These are phyloP conservation scores for Probaryconus sp. DNA, from an alignment of 1,140 invertebrate genomes.

Conservation along the genomic window DNA sequence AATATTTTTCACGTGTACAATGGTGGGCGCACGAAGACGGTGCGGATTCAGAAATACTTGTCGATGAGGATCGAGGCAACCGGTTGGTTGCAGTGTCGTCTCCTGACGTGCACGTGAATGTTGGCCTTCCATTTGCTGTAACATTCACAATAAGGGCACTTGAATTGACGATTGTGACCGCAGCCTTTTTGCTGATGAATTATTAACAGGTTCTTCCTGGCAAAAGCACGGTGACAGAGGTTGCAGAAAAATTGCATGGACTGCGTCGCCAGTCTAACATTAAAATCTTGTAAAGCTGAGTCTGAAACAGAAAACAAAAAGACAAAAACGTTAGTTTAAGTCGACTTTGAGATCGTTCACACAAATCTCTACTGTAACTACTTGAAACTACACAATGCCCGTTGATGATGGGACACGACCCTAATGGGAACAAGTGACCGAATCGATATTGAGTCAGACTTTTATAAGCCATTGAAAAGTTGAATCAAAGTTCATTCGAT, in stretches of 20 bases:
- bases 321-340: slow-evolving; percentile 2
- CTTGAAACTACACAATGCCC: too few species aligned
- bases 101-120: slow-evolving; percentile 65
- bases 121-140: slow-evolving; percentile 76
- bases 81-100: slow-evolving; percentile 51
- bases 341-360: too few species aligned
- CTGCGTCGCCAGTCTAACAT: slow-evolving; percentile 19
- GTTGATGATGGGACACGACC: too few species aligned
- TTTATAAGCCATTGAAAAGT: too few species aligned
- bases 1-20: too few species aligned
- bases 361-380: too few species aligned
- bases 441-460: too few species aligned
- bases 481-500: too few species aligned
- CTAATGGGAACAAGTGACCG: too few species aligned
- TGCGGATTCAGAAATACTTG: slow-evolving; percentile 37
- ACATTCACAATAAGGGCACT: slow-evolving; percentile 78
- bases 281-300: slow-evolving; percentile 41
- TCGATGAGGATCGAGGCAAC: slow-evolving; percentile 59
- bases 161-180: slow-evolving; percentile 78
- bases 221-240: slow-evolving; percentile 76
- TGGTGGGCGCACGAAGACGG: too few species aligned
- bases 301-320: slow-evolving; percentile 57
- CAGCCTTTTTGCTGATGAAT: slow-evolving; percentile 79
- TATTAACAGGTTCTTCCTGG: slow-evolving; percentile 75
- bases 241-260: slow-evolving; percentile 68